Evolutionary conservation across 2,797 vertebrate genomes (phyloP), one percentile per base, ranked within the genome.

Genomic region (Diplodus sargus): DNA sequence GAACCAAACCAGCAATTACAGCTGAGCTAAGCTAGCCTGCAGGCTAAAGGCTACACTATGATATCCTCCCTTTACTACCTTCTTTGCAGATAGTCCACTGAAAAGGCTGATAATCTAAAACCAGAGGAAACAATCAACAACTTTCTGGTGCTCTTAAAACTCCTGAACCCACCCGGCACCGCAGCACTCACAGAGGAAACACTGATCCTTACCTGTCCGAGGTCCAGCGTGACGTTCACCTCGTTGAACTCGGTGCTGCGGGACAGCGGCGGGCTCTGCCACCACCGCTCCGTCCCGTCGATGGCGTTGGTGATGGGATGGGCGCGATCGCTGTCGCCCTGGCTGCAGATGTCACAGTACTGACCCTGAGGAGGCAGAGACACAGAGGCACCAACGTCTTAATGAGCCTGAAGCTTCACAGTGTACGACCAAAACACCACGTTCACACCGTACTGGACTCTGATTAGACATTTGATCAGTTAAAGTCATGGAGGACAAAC

Each of bases 221-320:
- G 95, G 87, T 99, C 97, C 94, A 99, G 88, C 0, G 98, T 99
- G 86, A 99, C 97, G 4, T 99, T 99, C 84, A 99, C 96, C 80
- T 97, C 86, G 10, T 99, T 99, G 96, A 93, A 97, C 81, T 97
- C 96, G n/a, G 96, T 90, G 74, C 95, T 97, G 0, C 97, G 96
- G 65, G 98, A 99, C 2, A 99, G 95, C 0, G 98, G 98, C 0
- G 98, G 98, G 77, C 98, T 99, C 94, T 99, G 98, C 98, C 98
- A 99, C 98, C 98, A 99, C 60, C 98, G 94, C 83, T 99, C 98
- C 0, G 98, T 99, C 39, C 98, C 98, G 0, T 99, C 98, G 0
- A 99, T 95, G 90, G 98, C 98, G 0, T 99, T 98, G 49, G 95
- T 97, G 85, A 96, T 97, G 20, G 98, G 98, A 49, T 98, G 98